Evolutionary conservation across 2,888 invertebrate genomes (phyloP), one percentile per base, ranked within the genome.

Genomic region (Drosophila falleni): DNA sequence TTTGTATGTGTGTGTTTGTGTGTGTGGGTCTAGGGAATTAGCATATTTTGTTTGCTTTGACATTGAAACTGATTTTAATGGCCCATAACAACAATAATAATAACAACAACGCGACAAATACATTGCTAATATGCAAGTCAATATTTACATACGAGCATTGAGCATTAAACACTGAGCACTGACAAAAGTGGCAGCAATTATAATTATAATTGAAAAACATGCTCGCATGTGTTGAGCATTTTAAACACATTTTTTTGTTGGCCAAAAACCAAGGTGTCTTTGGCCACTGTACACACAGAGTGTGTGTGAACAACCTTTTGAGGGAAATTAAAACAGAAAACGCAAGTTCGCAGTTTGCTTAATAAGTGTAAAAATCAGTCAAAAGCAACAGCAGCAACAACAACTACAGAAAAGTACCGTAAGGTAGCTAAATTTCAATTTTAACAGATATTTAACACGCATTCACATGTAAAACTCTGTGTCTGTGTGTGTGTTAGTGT

Each of bases 1-100:
- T 19, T 6, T 46, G 51, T 51, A 42, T 39, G 56, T 60, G 19
- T 67, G 56, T 46, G 51, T 51, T 46, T 39, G 56, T 60, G 26
- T 67, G 56, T 63, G 39, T 55, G 35, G 49, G 37, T 49, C 39
- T 29, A 37, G 66, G 35, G 73, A 87, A 88, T 87, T 87, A 83
- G 83, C 87, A 87, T 87, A 87, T 83, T 81, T 86, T 71, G 73
- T 74, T 70, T 68, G 86, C 74, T 55, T 66, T 89, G 88, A 89
- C 88, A 89, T 89, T 89, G 88, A 89, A 89, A 89, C 63, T 59
- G 71, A 81, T 82, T 85, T 87, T 85, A 81, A 87, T 85, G 81
- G 81, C 70, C 71, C 86, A 72, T 74, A 80, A 74, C 78, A 71
- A 74, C 47, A 76, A 80, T 29, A 71, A 76, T 44, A 76, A 80